Conservation (phyloP, 1,140 invertebrate genomes). For the Metopolophium dirhodum region DNA sequence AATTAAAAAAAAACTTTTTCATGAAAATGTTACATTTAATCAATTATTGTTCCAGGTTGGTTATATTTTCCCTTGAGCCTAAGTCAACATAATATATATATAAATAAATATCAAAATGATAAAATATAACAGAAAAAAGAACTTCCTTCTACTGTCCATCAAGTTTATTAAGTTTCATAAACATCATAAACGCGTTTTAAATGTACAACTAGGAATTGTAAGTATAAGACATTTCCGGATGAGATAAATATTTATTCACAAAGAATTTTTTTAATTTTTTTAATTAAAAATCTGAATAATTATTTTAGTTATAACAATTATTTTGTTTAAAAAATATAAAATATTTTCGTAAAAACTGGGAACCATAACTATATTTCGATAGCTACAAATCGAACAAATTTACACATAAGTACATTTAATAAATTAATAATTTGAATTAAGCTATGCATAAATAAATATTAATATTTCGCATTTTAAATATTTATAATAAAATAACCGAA, state of each 20-base stretch:
- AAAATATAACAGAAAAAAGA: neutral
- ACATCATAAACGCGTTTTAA: neutral
- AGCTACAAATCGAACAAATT: neutral
- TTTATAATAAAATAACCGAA: neutral
- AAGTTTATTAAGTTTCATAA: neutral
- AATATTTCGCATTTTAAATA: neutral
- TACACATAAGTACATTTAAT: neutral
- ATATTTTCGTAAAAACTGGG: neutral
- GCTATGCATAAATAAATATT: neutral
- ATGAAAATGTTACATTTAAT: conserved; percentile 4
- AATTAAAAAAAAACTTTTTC: neutral
- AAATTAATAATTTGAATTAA: neutral
- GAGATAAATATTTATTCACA: neutral
- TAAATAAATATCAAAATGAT: neutral
- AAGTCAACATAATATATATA: neutral
- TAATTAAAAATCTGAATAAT: neutral
- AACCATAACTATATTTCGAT: neutral
- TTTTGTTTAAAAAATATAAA: neutral
- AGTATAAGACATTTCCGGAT: neutral
- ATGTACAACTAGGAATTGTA: neutral
- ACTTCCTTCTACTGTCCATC: neutral
- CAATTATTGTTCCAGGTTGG: neutral
- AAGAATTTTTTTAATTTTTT: neutral
- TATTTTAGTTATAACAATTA: neutral
- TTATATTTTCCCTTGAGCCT: neutral